Evolutionary conservation across 2,113 vertebrate genomes (phyloP).

Genomic region (Arizona elegans): DNA sequence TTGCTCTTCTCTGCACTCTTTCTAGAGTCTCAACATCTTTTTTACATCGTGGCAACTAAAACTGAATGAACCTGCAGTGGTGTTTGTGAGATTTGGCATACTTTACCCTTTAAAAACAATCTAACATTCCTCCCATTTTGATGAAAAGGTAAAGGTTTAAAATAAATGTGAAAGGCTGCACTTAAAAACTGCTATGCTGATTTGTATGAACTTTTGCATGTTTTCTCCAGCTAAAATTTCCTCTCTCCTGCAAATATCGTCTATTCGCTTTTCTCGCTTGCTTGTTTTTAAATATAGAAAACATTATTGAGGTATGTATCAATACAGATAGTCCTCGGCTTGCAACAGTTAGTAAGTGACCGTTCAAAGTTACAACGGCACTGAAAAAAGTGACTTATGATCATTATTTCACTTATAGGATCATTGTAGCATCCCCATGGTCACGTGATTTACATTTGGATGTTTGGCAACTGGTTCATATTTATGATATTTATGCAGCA

Average conservation of each 20-base stretch:
- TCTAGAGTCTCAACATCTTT: too few species aligned
- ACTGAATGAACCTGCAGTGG: not conserved
- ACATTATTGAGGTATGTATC: not conserved
- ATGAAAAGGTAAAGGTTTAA: not conserved
- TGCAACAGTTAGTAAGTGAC: too few species aligned
- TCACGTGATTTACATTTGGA: too few species aligned
- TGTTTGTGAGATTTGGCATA: not conserved
- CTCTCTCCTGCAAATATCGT: not conserved
- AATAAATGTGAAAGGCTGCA: not conserved
- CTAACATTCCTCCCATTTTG: not conserved
- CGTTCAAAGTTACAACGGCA: too few species aligned
- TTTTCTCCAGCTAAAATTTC: not conserved
- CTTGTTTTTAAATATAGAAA: not conserved
- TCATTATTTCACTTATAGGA: too few species aligned
- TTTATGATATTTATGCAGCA: too few species aligned
- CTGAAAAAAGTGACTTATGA: too few species aligned
- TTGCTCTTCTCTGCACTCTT: too few species aligned
- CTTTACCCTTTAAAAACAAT: not conserved
- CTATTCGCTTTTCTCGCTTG: not conserved
- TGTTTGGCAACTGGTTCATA: too few species aligned
- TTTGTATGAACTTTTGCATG: not conserved
- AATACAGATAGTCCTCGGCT: not conserved
- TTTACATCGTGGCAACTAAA: too few species aligned
- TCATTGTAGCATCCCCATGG: too few species aligned
- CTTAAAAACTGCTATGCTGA: not conserved